Base-by-base conservation (phyloP, 2,797 vertebrate species). In the Enteromius unitaeniatus region DNA sequence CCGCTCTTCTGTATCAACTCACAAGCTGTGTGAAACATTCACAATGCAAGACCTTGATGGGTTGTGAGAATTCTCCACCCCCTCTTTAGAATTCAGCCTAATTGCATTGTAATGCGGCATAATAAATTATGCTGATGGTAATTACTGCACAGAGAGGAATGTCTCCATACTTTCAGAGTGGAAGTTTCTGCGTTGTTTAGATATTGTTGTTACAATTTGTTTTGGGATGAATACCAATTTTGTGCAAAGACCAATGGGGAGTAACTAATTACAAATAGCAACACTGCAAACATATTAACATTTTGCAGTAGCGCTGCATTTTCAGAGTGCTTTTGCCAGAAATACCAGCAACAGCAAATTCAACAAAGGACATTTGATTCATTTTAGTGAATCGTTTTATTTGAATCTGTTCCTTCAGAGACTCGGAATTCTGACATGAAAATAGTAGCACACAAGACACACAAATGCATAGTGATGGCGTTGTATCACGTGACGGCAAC, bases 61-160 rank as follows among this genome's bases (percentile, higher is more conserved):
- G 49, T 74, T 47, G 67, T 69, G 70, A 58, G 28, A 65, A 73
- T 83, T 83, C 74, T 67, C 77, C 53, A 51, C 31, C 53, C 60
- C 68, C 79, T 55, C 64, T 73, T 75, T 79, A 67, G 51, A 84
- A 60, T 84, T 77, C 34, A 42, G 28, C 55, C 51, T 79, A 84
- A 79, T 74, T 82, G 77, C 77, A 65, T 77, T 84, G 74, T 83
- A 83, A 84, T 76, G 76, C 58, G 51, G 34, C 65, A 79, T 78
- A 79, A 69, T 69, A 73, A 75, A 86, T 81, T 78, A 82, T 86
- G 78, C 72, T 42, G 64, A 34, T 75, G 75, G 37, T 82, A 79
- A 86, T 78, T 69, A 68, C 40, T 17, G 60, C 62, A 42, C 13
- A 19, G 37, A 49, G 67, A 84, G 78, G 45, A 79, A 84, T 79